Evolutionary conservation across 35 echinoderm and acorn worm genomes (phyloP).

Genomic region (Holothuria glaberrima): DNA sequence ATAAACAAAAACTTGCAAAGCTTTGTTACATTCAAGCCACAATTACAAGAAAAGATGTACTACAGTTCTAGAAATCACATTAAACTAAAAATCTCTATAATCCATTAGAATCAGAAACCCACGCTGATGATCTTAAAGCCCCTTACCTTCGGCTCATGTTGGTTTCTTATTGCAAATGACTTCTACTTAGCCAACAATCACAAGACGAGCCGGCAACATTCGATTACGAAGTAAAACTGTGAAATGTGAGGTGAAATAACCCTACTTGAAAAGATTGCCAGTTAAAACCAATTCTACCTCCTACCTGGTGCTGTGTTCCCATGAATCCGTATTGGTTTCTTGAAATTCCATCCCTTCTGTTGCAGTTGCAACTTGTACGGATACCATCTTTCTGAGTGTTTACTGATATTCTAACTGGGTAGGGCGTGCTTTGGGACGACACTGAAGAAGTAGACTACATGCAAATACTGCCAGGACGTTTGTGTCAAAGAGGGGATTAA

Average conservation of each 20-base stretch:
- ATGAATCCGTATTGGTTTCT: neutral
- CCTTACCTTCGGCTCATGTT: too few relatives aligned
- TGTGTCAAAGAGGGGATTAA: conserved; percentile 30
- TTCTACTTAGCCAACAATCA: too few relatives aligned
- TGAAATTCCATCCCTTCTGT: conserved; percentile 34
- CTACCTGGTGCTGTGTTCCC: conserved; percentile 49
- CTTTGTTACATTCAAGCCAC: too few relatives aligned
- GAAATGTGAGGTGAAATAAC: conserved; percentile 33
- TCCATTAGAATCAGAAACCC: too few relatives aligned
- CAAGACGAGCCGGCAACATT: neutral
- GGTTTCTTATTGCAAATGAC: too few relatives aligned
- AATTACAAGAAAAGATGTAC: too few relatives aligned
- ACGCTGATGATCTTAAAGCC: too few relatives aligned
- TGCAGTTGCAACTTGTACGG: neutral
- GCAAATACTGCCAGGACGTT: conserved; percentile 31
- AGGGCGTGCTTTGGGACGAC: conserved; percentile 13
- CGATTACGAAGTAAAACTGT: neutral
- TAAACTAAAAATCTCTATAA: too few relatives aligned
- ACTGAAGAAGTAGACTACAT: neutral
- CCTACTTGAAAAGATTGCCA: neutral
- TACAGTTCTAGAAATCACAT: too few relatives aligned
- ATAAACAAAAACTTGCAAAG: too few relatives aligned
- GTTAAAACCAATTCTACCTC: conserved; percentile 8
- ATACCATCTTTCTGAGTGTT: neutral
- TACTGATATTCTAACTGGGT: conserved; percentile 55